Evolutionary conservation across 1,140 invertebrate genomes (phyloP), one percentile per base, ranked within the genome.

Genomic region (Leptopilina clavipes): DNA sequence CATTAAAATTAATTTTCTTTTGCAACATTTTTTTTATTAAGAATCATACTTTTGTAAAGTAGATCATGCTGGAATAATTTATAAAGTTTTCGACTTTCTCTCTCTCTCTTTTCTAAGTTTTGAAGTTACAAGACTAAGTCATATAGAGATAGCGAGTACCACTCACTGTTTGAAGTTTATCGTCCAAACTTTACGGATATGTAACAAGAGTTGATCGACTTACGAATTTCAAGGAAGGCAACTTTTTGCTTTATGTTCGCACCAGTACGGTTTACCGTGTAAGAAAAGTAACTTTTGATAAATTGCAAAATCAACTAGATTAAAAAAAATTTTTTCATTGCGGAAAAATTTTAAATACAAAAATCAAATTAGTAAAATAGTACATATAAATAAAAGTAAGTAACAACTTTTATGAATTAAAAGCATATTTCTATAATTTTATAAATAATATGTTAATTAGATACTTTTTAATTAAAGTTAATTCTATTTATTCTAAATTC

Each of bases 51-150:
- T 65, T 22, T 22, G 11, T 11, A 22, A 31, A 31, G 12, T 65
- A 14, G 25, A 31, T 52, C 48, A 11, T 65, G 31, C 59, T 31
- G 22, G 59, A 65, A 65, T 65, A 65, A 65, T 65, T 65, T 65
- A 22, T 11, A 65, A 31, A 65, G 59, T 65, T 65, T 8, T 65
- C 59, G n/a, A 54, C 17, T 54, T 54, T 37, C 59, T 65, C 22
- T 52, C 48, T 17, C 44, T 45, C 44, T n/a, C 44, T 45, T n/a
- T n/a, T 45, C 8, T 12, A 31, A 65, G 59, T 65, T 65, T 14
- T 65, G 7, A n/a, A 65, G 59, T 65, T 65, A 65, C 59, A 65
- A 65, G 59, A 31, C 59, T 22, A 65, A 65, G 59, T 65, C 59
- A 65, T 65, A 65, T 65, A 65, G 59, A 65, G 59, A 14, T 31